Evolutionary conservation across 2,113 vertebrate genomes (phyloP).

Genomic region (Stomatorhinus ivindoensis): DNA sequence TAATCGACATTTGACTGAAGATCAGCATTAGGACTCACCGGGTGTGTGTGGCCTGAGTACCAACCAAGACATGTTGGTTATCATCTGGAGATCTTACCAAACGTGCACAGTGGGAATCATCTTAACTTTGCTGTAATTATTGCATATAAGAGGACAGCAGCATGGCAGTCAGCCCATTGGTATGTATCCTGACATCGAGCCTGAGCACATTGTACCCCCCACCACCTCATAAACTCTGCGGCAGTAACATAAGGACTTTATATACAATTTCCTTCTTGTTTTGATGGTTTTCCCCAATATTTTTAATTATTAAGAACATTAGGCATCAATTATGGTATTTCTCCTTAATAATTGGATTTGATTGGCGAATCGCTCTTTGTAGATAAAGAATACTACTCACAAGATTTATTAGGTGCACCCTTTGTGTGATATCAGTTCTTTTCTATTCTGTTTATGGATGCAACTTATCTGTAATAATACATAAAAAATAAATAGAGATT

Average conservation of each 20-base stretch:
- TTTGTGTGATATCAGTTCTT: not conserved
- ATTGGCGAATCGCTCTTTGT: not conserved
- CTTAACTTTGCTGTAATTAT: conserved; percentile 46
- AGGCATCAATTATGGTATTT: not conserved
- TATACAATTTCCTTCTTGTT: not conserved
- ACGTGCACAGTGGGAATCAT: conserved; percentile 36
- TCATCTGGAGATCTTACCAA: conserved; percentile 43
- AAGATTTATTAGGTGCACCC: not conserved
- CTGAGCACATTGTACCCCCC: not conserved
- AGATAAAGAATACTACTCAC: not conserved
- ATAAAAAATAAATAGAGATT: not conserved
- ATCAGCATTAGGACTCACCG: not conserved
- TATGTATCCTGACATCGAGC: not conserved
- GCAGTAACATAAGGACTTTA: not conserved
- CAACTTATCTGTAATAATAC: not conserved
- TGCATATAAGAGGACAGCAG: conserved; percentile 38
- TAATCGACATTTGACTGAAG: not conserved
- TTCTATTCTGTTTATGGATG: not conserved
- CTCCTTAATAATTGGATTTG: not conserved
- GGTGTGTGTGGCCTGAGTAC: not conserved
- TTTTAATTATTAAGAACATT: not conserved
- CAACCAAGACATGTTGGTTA: not conserved
- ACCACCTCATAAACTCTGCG: not conserved
- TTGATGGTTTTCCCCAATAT: not conserved
- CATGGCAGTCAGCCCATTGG: not conserved